Conservation (phyloP, 2,888 invertebrate genomes). For the Zaprionus obscuricornis region DNA sequence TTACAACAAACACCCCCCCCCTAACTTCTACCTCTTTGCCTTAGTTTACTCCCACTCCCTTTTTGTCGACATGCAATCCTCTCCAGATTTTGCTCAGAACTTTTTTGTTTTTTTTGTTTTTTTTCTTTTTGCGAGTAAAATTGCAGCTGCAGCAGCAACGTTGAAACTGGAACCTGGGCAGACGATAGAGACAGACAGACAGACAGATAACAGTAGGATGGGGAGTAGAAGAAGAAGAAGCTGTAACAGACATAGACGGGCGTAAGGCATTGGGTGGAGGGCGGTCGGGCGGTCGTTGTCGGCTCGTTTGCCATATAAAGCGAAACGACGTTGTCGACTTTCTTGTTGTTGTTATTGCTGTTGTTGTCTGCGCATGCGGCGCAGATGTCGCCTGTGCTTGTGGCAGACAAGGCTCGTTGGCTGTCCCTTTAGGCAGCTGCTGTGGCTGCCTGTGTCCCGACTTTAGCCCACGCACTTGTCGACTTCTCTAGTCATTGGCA, state of each 20-base stretch:
- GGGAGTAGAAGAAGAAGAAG: neutral
- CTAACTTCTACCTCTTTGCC: constrained; percentile 8
- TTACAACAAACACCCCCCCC: neutral
- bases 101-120: no score
- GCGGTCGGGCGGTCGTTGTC: constrained; percentile 38
- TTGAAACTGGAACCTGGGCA: constrained; percentile 5
- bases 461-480: constrained; percentile 70
- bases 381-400: constrained; percentile 65
- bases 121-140: constrained; percentile 26
- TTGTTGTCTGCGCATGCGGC: constrained; percentile 41
- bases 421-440: constrained; percentile 59
- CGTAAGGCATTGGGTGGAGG: neutral
- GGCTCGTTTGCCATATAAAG: constrained; percentile 69
- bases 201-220: neutral
- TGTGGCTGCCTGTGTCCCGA: neutral
- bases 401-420: constrained; percentile 10
- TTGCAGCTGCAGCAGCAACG: constrained; percentile 57
- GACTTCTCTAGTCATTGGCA: constrained; percentile 24
- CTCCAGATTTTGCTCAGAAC: constrained; percentile 45
- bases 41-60: no score
- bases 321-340: constrained; percentile 40
- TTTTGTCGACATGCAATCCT: constrained; percentile 22
- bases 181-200: neutral
- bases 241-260: constrained; percentile 6
- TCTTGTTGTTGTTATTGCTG: constrained; percentile 19